These are phyloP conservation scores for Myxocyprinus asiaticus DNA, from an alignment of 2,113 vertebrate species.

Conservation along the genomic window DNA sequence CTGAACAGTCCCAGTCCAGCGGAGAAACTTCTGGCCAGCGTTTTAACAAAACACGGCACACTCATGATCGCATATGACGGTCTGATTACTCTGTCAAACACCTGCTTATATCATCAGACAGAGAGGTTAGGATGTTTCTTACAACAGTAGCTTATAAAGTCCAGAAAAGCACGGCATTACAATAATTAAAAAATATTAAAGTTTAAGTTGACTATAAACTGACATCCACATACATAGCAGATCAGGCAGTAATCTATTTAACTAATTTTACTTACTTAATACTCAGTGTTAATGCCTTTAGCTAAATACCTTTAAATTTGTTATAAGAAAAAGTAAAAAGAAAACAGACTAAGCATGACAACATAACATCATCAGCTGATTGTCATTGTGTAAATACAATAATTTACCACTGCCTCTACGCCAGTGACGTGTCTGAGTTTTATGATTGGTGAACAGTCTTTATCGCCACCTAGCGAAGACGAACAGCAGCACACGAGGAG, in stretches of 20 bases:
- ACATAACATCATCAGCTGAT: too few relatives aligned
- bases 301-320: too few relatives aligned
- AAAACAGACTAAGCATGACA: not conserved
- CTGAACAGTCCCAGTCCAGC: slow-evolving; percentile 42
- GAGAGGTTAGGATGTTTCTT: not conserved
- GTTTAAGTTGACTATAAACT: too few relatives aligned
- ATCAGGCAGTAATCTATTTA: too few relatives aligned
- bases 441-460: not conserved
- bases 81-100: not conserved
- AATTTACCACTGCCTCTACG: slow-evolving; percentile 6
- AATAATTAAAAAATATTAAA: too few relatives aligned
- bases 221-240: not conserved
- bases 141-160: not conserved
- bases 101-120: not conserved
- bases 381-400: not conserved
- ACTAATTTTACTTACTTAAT: too few relatives aligned
- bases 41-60: slow-evolving; percentile 64
- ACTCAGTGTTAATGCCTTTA: too few relatives aligned
- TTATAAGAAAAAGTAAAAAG: not conserved
- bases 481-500: not conserved
- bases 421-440: not conserved
- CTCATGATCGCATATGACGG: slow-evolving; percentile 59
- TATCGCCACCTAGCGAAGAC: slow-evolving; percentile 2
- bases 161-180: too few relatives aligned
- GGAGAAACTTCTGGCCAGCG: slow-evolving; percentile 64